Conservation (phyloP, 2,797 vertebrate species). For the Macroramphosus scolopax region DNA sequence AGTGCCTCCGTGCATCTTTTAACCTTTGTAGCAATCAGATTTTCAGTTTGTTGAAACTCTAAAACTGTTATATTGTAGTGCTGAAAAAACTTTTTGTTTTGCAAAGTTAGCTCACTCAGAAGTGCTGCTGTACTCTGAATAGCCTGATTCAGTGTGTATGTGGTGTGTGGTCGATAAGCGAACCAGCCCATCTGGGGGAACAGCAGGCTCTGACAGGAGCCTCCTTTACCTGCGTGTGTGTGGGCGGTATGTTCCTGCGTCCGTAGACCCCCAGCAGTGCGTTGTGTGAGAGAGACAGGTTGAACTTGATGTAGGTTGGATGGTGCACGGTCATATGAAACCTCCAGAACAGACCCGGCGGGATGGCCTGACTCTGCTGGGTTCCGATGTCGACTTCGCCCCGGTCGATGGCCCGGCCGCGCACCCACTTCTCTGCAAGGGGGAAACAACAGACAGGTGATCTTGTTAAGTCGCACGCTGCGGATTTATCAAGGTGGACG, state of each 20-base stretch:
- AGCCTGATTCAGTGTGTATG: too few relatives aligned
- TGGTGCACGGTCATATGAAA: conserved; percentile 93
- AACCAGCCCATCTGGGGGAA: conserved; percentile 47
- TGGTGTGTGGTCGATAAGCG: too few relatives aligned
- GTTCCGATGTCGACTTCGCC: conserved; percentile 93
- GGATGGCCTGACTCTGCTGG: conserved; percentile 92
- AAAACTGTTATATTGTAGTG: too few relatives aligned
- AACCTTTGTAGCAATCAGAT: too few relatives aligned
- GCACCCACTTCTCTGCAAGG: conserved; percentile 82
- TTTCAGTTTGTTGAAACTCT: too few relatives aligned
- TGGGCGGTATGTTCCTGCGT: conserved; percentile 93
- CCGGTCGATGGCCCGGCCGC: conserved; percentile 90
- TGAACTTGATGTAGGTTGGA: conserved; percentile 93
- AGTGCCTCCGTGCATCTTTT: too few relatives aligned
- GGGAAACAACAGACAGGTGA: conserved; percentile 32
- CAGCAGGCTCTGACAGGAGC: conserved; percentile 29
- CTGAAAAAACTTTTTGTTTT: too few relatives aligned
- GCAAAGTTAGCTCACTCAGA: too few relatives aligned
- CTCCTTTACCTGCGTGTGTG: conserved; percentile 90
- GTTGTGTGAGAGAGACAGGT: conserved; percentile 91
- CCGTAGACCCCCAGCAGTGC: conserved; percentile 93
- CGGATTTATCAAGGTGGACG: conserved; percentile 39
- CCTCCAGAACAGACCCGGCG: conserved; percentile 95
- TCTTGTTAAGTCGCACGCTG: conserved; percentile 17
- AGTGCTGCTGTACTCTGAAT: too few relatives aligned